Base-by-base conservation (phyloP, 2,888 invertebrate species). In the Ptycholaimellus sp. region DNA sequence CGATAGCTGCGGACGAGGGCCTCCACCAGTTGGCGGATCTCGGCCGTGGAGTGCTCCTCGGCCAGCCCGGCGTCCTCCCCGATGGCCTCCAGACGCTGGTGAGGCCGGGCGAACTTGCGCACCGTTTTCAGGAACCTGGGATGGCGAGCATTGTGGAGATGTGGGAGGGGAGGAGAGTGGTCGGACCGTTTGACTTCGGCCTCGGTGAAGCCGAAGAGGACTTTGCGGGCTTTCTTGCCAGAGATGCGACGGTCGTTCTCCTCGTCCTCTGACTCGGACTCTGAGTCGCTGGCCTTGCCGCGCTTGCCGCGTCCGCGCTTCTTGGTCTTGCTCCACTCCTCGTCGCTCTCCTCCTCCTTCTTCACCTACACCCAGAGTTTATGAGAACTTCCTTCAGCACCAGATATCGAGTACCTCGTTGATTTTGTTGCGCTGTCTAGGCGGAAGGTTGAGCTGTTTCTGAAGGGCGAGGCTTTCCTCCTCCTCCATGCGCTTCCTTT, bases 21-120 rank as follows among this genome's bases (percentile, higher is more conserved):
- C 59, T 87, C 82, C 3, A 77, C 83, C 30, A 93, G 65, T 52
- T 74, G 75, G 48, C 73, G 73, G 38, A 93, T 65, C 52, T 96
- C 93, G 0, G 76, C 70, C 49, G 81, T 66, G 2, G 85, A 81
- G 57, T 93, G 93, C 55, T 96, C 93, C 62, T 85, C 82, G n/a
- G n/a, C n/a, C 18, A 96, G 64, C 58, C 93, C 93, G 2, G 93
- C 85, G 66, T 96, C 93, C 54, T 80, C 76, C 0, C 93, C 87
- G 47, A 96, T 80, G 32, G 81, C 81, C 55, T 93, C 93, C 31
- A 96, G 64, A 46, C 93, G n/a, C n/a, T n/a, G n/a, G n/a, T n/a
- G n/a, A n/a, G n/a, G n/a, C n/a, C n/a, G n/a, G n/a, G n/a, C n/a
- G n/a, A n/a, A n/a, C n/a, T n/a, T n/a, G n/a, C n/a, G n/a, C n/a